Conservation (phyloP, 2,888 invertebrate genomes). For the Mesorhabditis belari region DNA sequence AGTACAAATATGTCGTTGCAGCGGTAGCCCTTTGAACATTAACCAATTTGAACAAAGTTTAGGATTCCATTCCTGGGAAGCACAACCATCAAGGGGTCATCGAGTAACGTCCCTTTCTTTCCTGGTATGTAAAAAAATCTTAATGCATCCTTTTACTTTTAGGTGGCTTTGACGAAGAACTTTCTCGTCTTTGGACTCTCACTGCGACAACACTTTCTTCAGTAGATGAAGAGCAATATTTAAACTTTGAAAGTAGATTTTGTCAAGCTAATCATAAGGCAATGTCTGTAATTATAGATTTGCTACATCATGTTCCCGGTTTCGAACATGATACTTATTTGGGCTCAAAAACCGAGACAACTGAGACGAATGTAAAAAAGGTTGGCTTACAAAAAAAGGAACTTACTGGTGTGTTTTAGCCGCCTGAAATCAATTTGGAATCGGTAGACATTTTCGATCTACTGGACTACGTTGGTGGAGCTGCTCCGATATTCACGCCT, state of each 20-base stretch:
- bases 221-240: neutral
- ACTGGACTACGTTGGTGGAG: slow-evolving; percentile 12
- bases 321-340: slow-evolving; percentile 8
- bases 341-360: too few relatives aligned
- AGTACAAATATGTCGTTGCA: neutral
- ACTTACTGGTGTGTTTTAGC: neutral
- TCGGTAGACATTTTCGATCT: slow-evolving; percentile 16
- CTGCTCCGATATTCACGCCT: neutral
- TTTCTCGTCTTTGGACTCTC: neutral
- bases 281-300: slow-evolving; percentile 4
- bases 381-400: too few relatives aligned
- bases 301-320: slow-evolving; percentile 18
- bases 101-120: slow-evolving; percentile 35
- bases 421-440: slow-evolving; percentile 1
- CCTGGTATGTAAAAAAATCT: slow-evolving; percentile 12
- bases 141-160: neutral
- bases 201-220: too few relatives aligned
- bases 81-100: slow-evolving; percentile 27
- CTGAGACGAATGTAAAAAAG: too few relatives aligned
- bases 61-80: slow-evolving; percentile 12
- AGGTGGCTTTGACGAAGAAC: neutral
- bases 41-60: neutral
- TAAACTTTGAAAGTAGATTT: neutral
- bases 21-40: neutral
- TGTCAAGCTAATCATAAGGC: neutral